These are phyloP conservation scores for Protula sp. DNA, from an alignment of 2,888 invertebrate genomes.

Conservation along the genomic window DNA sequence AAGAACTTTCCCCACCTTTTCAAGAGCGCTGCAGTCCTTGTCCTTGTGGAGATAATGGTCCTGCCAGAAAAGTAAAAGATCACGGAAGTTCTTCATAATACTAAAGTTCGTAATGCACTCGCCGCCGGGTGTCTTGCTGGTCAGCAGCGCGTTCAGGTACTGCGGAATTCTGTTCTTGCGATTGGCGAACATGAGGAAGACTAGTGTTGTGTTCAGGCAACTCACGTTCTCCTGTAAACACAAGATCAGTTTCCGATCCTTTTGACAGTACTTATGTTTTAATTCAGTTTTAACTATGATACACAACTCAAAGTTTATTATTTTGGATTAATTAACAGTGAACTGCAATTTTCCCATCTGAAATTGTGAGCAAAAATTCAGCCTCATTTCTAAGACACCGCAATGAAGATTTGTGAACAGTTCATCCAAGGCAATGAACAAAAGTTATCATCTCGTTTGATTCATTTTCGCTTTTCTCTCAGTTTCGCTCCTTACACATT, in stretches of 20 bases:
- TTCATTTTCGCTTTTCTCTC: too few species aligned
- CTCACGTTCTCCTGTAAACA: constrained; percentile 54
- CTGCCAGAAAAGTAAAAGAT: constrained; percentile 54
- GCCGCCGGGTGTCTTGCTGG: neutral
- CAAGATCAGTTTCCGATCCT: too few species aligned
- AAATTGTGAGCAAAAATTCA: too few species aligned
- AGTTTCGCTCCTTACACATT: too few species aligned
- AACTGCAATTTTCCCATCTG: too few species aligned
- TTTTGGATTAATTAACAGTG: too few species aligned
- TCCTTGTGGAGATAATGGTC: constrained; percentile 56
- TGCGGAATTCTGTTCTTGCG: constrained; percentile 36
- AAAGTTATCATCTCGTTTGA: too few species aligned
- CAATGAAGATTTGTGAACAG: too few species aligned
- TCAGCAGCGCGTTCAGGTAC: neutral
- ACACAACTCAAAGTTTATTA: neutral
- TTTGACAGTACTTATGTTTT: too few species aligned
- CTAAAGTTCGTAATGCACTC: neutral
- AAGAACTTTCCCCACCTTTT: constrained; percentile 43
- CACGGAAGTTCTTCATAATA: constrained; percentile 26
- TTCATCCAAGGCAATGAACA: too few species aligned
- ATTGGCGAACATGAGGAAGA: constrained; percentile 54
- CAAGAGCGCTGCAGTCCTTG: constrained; percentile 55
- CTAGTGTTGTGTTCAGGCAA: constrained; percentile 53
- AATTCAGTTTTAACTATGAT: too few species aligned
- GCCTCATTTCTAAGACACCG: too few species aligned